Percentiles rank a stretch among this genome's conserved stretches.
Conservation (phyloP, 2,113 vertebrate genomes). For the Otus sunia region DNA sequence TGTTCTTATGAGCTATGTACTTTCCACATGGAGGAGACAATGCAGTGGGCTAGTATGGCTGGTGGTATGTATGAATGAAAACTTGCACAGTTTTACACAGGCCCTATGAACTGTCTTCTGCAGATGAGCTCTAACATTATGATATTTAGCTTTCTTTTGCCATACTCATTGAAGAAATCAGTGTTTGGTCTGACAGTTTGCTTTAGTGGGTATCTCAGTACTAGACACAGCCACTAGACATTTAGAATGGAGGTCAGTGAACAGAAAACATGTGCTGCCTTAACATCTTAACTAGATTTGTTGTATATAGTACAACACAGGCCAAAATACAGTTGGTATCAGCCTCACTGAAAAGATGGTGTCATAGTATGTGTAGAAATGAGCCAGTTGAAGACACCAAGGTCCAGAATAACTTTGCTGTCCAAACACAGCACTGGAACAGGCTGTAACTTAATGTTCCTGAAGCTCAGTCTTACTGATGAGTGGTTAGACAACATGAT, state of each 20-base stretch:
- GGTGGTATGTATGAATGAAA: neutral
- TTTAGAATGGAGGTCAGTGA: neutral
- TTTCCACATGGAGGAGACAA: neutral
- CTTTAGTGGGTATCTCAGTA: neutral
- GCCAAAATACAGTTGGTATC: neutral
- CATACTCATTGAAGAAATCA: accelerated
- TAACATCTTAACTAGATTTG: neutral
- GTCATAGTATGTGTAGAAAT: neutral
- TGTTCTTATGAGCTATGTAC: neutral
- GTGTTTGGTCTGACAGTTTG: neutral
- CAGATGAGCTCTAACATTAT: neutral
- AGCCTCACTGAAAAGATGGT: neutral
- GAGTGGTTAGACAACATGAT: neutral
- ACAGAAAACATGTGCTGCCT: neutral
- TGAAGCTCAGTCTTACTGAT: neutral
- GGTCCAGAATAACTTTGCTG: neutral
- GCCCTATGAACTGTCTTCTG: neutral
- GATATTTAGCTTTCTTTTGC: neutral
- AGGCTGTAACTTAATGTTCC: neutral
- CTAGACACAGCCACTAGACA: neutral
- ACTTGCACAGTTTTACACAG: neutral
- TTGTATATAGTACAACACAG: neutral
- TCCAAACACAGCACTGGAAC: neutral
- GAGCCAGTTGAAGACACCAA: neutral
- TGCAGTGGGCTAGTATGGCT: neutral